Conservation (phyloP, 2,888 invertebrate species). For the Tuberolachnus salignus region DNA sequence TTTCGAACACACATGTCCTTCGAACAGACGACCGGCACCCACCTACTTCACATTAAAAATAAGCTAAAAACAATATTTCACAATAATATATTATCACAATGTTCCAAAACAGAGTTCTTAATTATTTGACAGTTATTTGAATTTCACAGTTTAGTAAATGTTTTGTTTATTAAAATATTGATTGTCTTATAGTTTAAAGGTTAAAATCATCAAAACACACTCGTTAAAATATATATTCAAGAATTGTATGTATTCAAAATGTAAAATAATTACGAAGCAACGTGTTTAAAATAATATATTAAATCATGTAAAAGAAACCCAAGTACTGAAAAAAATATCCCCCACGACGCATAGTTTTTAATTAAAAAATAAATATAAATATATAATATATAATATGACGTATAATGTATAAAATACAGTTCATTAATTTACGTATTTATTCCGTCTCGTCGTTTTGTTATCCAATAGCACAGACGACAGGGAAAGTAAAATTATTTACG, state of each 20-base stretch:
- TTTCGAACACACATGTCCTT: too few species aligned
- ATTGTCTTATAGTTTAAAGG: background rate
- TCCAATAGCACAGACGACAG: conserved; percentile 42
- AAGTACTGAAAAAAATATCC: too few species aligned
- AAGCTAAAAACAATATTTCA: too few species aligned
- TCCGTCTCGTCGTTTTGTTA: conserved; percentile 32
- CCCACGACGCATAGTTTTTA: too few species aligned
- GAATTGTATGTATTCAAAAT: background rate
- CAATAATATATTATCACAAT: background rate
- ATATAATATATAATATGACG: too few species aligned
- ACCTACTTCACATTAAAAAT: too few species aligned
- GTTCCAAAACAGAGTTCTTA: background rate
- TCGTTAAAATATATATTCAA: background rate
- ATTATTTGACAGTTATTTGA: background rate
- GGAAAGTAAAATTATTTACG: conserved; percentile 47
- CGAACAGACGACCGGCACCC: too few species aligned
- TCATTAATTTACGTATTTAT: background rate
- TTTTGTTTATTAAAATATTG: background rate
- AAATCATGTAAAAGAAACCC: too few species aligned
- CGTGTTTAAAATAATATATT: background rate
- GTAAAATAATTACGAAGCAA: background rate
- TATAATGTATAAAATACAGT: background rate
- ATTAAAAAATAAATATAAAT: too few species aligned
- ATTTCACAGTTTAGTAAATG: background rate
- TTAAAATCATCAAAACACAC: background rate